These are phyloP conservation scores for Linyphia triangularis DNA, from an alignment of 2,888 invertebrate genomes.

Conservation along the genomic window DNA sequence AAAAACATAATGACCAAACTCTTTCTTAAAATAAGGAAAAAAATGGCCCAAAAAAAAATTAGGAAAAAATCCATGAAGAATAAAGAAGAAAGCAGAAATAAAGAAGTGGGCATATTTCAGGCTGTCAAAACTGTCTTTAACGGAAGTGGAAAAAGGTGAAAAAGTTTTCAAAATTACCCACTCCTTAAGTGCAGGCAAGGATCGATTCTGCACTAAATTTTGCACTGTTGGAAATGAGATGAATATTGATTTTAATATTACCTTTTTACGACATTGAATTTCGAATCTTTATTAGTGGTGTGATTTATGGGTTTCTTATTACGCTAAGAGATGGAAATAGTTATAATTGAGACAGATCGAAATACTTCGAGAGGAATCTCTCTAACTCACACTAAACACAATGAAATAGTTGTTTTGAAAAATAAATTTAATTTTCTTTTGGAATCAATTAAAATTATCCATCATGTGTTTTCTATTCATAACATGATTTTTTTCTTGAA, in stretches of 20 bases:
- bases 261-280: slow-evolving; percentile 3
- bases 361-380: background rate
- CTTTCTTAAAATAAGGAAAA: background rate
- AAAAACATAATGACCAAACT: slow-evolving; percentile 16
- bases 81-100: background rate
- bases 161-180: background rate
- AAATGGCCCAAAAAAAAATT: background rate
- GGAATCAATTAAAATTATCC: no score
- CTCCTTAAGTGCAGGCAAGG: background rate
- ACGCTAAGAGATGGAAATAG: background rate
- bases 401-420: no score
- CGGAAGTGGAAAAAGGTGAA: background rate
- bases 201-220: background rate
- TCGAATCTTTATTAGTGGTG: background rate
- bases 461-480: no score
- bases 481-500: no score
- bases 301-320: background rate
- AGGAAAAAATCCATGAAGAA: background rate
- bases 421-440: no score
- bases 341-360: background rate
- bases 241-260: background rate
- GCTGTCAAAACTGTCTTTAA: background rate
- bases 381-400: no score
- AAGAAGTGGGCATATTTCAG: background rate
- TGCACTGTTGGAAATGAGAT: background rate